Evolutionary conservation across 2,797 vertebrate species (phyloP).

Genomic region (Chaunax sp.): DNA sequence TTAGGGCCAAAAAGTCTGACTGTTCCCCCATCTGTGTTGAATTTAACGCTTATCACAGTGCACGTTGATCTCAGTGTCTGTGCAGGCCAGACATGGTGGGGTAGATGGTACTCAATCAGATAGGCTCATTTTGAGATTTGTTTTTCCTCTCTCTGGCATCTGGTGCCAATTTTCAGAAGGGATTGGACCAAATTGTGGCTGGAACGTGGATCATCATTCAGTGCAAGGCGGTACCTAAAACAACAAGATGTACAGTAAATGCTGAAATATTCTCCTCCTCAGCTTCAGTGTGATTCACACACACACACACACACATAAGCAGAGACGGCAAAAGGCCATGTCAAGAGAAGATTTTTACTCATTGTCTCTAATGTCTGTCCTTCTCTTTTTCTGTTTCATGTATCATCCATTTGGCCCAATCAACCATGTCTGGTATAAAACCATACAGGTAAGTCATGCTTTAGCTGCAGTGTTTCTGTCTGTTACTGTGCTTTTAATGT

Average conservation of each 20-base stretch:
- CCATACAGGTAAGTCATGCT: slow-evolving; percentile 69
- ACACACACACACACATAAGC: neutral
- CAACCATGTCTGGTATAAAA: slow-evolving; percentile 29
- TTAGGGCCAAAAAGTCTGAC: slow-evolving; percentile 67
- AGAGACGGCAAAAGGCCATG: neutral
- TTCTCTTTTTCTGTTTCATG: slow-evolving; percentile 51
- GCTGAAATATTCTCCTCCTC: slow-evolving; percentile 20
- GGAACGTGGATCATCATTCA: slow-evolving; percentile 69
- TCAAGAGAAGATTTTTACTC: slow-evolving; percentile 12
- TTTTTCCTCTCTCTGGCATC: slow-evolving; percentile 77
- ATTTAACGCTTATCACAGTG: slow-evolving; percentile 76
- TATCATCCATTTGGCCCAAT: slow-evolving; percentile 38
- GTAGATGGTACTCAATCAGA: slow-evolving; percentile 74
- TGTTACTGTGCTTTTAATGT: slow-evolving; percentile 42
- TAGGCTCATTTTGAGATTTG: slow-evolving; percentile 79
- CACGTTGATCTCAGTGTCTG: slow-evolving; percentile 63
- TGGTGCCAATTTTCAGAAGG: slow-evolving; percentile 80
- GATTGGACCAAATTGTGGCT: slow-evolving; percentile 69
- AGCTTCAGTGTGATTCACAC: slow-evolving; percentile 1
- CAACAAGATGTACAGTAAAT: slow-evolving; percentile 28
- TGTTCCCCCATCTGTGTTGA: slow-evolving; percentile 80
- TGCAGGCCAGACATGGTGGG: slow-evolving; percentile 61
- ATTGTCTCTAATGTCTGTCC: slow-evolving; percentile 27
- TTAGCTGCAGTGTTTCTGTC: slow-evolving; percentile 34
- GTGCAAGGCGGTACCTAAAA: slow-evolving; percentile 38